Percentiles rank a stretch among this genome's conserved stretches.
Conservation (phyloP, 2,797 vertebrate species). For the Myotis myotis region DNA sequence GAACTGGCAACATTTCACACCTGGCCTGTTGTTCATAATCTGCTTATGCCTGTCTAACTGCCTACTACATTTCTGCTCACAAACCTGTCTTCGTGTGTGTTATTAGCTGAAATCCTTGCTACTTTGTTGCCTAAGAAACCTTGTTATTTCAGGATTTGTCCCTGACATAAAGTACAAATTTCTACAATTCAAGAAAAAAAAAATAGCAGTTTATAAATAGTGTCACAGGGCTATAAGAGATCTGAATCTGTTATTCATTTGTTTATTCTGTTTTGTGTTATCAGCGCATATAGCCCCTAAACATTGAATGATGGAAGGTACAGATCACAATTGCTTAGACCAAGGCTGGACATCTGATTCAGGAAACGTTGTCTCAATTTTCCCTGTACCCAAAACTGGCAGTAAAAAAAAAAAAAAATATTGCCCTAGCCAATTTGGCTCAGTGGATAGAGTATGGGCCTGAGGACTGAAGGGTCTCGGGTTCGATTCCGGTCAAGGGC, state of each 20-base stretch:
- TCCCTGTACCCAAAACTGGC: not conserved
- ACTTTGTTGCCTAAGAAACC: not conserved
- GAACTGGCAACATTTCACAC: not conserved
- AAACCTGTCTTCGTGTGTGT: not conserved
- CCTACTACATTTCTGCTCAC: not conserved
- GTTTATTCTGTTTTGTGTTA: not conserved
- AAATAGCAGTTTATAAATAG: not conserved
- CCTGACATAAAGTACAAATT: not conserved
- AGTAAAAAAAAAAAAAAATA: not conserved
- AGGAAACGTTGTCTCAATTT: not conserved
- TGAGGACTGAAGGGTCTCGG: too few relatives aligned
- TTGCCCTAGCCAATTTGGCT: too few relatives aligned
- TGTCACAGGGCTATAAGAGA: not conserved
- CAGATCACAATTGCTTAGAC: not conserved
- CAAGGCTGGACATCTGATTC: not conserved
- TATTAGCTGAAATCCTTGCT: not conserved
- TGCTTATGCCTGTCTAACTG: not conserved
- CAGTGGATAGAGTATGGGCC: too few relatives aligned
- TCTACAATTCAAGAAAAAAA: not conserved
- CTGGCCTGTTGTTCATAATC: not conserved
- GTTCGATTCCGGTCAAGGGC: too few relatives aligned
- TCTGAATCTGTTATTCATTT: not conserved
- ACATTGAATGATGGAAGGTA: not conserved
- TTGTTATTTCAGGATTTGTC: slow-evolving; percentile 38
- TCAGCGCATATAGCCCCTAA: not conserved